These are phyloP conservation scores for Phylloscopus trochilus DNA, from an alignment of 2,113 vertebrate species.

Conservation along the genomic window DNA sequence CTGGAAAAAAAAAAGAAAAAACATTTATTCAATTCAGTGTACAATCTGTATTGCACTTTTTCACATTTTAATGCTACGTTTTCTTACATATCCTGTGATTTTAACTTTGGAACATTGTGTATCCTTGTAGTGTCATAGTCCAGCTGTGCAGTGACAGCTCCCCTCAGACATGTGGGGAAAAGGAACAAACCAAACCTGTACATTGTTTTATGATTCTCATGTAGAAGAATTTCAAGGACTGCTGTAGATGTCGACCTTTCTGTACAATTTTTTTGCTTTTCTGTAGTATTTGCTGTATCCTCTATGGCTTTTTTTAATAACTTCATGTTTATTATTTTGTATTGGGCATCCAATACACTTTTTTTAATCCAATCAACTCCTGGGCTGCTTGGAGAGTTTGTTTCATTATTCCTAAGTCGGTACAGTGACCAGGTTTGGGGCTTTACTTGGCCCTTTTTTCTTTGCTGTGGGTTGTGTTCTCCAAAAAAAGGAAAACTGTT, in stretches of 20 bases:
- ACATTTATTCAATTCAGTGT: constrained; percentile 78
- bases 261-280: constrained; percentile 93
- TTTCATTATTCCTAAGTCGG: not conserved
- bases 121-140: constrained; percentile 83
- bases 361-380: constrained; percentile 78
- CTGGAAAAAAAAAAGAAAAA: constrained; percentile 58
- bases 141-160: constrained; percentile 78
- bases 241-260: constrained; percentile 81
- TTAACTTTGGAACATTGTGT: constrained; percentile 85
- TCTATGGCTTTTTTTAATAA: constrained; percentile 90
- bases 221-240: constrained; percentile 75
- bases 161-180: constrained; percentile 57
- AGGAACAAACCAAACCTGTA: constrained; percentile 52
- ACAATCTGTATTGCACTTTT: constrained; percentile 96
- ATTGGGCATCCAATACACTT: constrained; percentile 83
- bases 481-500: not conserved
- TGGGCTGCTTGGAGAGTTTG: constrained; percentile 65
- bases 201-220: constrained; percentile 70
- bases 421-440: not conserved
- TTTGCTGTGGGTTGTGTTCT: not conserved
- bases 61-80: constrained; percentile 87
- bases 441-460: not conserved
- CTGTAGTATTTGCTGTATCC: constrained; percentile 89
- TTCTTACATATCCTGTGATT: constrained; percentile 92
- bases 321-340: constrained; percentile 84